These are phyloP conservation scores for Catostomus latipinnis DNA, from an alignment of 2,797 vertebrate genomes.

Conservation along the genomic window DNA sequence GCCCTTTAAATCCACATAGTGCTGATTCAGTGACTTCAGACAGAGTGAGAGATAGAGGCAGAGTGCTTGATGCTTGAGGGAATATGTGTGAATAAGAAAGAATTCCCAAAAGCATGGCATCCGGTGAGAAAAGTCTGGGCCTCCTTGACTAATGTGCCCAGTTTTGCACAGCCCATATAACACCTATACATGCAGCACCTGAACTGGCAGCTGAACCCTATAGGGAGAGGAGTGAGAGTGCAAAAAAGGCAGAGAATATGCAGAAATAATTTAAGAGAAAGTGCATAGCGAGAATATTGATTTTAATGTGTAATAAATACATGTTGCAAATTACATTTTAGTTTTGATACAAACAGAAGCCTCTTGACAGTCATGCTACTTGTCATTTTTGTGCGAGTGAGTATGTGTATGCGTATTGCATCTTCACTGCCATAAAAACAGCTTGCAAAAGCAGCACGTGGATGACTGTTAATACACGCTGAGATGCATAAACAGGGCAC, in stretches of 20 bases:
- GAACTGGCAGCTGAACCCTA: slow-evolving; percentile 49
- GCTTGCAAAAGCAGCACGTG: slow-evolving; percentile 41
- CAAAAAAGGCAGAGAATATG: neutral
- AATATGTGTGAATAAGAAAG: slow-evolving; percentile 54
- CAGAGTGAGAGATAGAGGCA: slow-evolving; percentile 47
- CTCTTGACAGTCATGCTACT: slow-evolving; percentile 37
- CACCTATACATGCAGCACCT: slow-evolving; percentile 53
- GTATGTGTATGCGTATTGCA: slow-evolving; percentile 27
- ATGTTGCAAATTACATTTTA: neutral
- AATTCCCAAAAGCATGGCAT: slow-evolving; percentile 54
- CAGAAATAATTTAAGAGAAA: neutral
- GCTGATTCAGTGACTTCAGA: slow-evolving; percentile 54
- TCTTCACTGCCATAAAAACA: slow-evolving; percentile 53
- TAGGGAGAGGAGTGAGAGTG: slow-evolving; percentile 1
- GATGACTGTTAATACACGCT: slow-evolving; percentile 44
- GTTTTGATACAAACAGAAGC: slow-evolving; percentile 23
- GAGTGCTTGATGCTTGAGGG: slow-evolving; percentile 40
- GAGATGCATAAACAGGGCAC: slow-evolving; percentile 55
- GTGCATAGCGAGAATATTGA: neutral
- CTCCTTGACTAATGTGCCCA: slow-evolving; percentile 43
- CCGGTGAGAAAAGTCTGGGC: slow-evolving; percentile 35
- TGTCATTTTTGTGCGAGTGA: slow-evolving; percentile 44
- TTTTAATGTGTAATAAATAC: neutral
- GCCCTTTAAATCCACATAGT: slow-evolving; percentile 54
- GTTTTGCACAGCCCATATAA: slow-evolving; percentile 55